A percentile compares a stretch with the other conserved stretches of the same genome.
These are phyloP conservation scores for Aphelocoma californica DNA, from an alignment of 2,797 vertebrate genomes.

Conservation along the genomic window DNA sequence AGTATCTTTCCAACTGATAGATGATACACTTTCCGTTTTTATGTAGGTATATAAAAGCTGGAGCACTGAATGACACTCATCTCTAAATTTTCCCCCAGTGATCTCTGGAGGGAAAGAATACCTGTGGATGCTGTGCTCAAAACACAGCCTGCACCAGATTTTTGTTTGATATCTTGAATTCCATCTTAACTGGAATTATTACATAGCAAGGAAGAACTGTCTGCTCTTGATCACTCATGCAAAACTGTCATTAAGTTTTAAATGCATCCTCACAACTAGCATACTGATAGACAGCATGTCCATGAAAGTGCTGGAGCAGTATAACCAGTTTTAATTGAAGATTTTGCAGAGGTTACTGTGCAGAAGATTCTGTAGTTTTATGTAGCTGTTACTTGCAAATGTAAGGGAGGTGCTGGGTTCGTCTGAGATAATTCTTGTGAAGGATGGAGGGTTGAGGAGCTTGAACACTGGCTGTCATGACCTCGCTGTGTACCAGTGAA, in stretches of 20 bases:
- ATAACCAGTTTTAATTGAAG: background rate
- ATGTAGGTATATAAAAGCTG: background rate
- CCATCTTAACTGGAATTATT: background rate
- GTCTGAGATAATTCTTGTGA: background rate
- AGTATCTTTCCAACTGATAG: background rate
- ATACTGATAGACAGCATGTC: background rate
- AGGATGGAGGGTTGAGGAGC: background rate
- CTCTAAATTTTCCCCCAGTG: background rate
- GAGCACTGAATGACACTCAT: background rate
- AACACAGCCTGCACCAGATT: background rate
- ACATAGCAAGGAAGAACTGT: background rate
- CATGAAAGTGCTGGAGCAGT: background rate
- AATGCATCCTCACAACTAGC: background rate
- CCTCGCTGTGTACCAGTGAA: background rate
- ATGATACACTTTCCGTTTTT: background rate
- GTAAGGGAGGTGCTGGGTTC: background rate
- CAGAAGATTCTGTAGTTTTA: background rate
- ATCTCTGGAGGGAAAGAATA: background rate
- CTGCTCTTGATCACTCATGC: background rate
- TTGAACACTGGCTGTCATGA: background rate
- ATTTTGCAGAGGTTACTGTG: background rate
- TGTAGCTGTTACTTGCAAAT: background rate
- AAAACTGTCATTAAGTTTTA: slow-evolving; percentile 17
- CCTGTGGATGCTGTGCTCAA: background rate
- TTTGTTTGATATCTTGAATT: background rate